Evolutionary conservation across 2,888 invertebrate species (phyloP).

Genomic region (Callosobruchus maculatus): DNA sequence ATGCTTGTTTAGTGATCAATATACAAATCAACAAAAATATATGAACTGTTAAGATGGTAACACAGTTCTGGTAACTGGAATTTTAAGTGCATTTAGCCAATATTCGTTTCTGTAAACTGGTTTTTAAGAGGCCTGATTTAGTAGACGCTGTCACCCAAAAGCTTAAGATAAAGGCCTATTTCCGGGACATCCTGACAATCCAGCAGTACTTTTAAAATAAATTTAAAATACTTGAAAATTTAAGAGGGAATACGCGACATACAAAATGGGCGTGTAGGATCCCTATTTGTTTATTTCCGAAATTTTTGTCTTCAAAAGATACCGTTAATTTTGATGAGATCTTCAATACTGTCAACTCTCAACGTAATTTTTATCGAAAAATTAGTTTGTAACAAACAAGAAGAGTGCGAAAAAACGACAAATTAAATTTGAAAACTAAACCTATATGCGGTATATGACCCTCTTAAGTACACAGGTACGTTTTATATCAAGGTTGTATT

Average conservation of each 20-base stretch:
- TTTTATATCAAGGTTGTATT: conserved; percentile 35
- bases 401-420: no score
- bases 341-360: no score
- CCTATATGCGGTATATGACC: conserved; percentile 2
- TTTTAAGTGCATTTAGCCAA: no score
- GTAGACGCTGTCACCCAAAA: neutral
- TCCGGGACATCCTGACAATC: neutral
- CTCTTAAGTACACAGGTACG: conserved; percentile 42
- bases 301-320: no score
- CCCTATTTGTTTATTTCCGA: neutral
- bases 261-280: neutral
- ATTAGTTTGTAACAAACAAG: no score
- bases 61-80: no score
- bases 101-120: no score
- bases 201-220: conserved; percentile 20
- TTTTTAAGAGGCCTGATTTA: neutral
- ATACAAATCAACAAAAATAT: no score
- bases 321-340: no score
- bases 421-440: neutral
- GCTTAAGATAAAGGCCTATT: conserved; percentile 12
- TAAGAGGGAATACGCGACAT: neutral
- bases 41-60: no score
- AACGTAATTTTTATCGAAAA: no score
- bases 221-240: conserved; percentile 29
- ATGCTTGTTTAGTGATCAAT: neutral